Conservation (phyloP, 1,140 invertebrate species). For the Drosophila tani region DNA sequence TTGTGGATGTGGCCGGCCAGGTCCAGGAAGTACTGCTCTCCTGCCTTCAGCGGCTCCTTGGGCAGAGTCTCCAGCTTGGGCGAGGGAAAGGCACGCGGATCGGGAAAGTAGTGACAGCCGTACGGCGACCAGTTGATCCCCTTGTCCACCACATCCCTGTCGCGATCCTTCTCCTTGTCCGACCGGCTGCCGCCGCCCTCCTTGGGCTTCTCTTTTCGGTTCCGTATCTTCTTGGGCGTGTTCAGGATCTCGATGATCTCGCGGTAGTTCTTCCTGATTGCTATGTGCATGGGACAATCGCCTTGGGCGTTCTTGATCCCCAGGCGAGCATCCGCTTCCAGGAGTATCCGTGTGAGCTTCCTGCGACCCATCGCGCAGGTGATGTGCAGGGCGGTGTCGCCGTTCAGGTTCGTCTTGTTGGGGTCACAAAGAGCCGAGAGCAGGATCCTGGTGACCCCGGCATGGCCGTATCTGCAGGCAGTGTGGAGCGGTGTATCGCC, state of each 20-base stretch:
- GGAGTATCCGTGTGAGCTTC: constrained; percentile 95
- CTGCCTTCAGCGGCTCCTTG: constrained; percentile 92
- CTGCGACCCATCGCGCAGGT: constrained; percentile 96
- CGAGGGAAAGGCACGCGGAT: constrained; percentile 92
- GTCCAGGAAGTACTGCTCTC: constrained; percentile 97
- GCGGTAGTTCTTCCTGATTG: constrained; percentile 92
- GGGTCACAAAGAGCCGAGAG: constrained; percentile 95
- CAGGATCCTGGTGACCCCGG: constrained; percentile 96
- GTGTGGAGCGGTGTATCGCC: constrained; percentile 98
- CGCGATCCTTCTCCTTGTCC: constrained; percentile 72
- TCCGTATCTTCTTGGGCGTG: constrained; percentile 86
- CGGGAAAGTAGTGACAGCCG: constrained; percentile 95
- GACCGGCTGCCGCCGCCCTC: constrained; percentile 57
- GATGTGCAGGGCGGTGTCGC: constrained; percentile 97
- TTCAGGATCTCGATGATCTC: constrained; percentile 93
- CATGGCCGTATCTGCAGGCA: constrained; percentile 96
- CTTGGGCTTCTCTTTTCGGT: constrained; percentile 64
- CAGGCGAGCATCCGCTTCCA: constrained; percentile 94
- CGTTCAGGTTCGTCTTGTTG: constrained; percentile 97
- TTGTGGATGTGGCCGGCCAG: constrained; percentile 98
- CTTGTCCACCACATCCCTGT: constrained; percentile 84
- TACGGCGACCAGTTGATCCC: constrained; percentile 92
- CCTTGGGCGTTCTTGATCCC: constrained; percentile 94
- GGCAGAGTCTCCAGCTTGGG: constrained; percentile 94
- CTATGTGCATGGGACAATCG: constrained; percentile 96